Conservation (phyloP, 2,113 vertebrate species). For the Myotis davidii region DNA sequence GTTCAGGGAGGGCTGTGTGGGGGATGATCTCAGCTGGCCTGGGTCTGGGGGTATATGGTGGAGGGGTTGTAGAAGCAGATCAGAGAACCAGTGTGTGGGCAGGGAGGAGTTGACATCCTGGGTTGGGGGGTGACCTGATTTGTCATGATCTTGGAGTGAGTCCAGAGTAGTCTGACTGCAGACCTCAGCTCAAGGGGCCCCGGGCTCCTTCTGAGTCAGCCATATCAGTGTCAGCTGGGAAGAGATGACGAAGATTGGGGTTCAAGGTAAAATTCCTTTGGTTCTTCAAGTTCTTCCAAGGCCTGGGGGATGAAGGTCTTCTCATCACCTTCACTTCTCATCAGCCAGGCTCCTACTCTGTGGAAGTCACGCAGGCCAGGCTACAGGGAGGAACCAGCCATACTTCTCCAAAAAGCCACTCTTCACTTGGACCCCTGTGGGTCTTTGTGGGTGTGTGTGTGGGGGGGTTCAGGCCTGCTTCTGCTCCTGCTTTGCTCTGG, state of each 20-base stretch:
- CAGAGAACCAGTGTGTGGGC: not conserved
- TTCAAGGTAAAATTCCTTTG: constrained; percentile 59
- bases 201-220: not conserved
- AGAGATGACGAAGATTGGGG: not conserved
- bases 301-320: not conserved
- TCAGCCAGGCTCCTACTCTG: too few relatives aligned
- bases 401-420: not conserved
- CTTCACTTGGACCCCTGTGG: not conserved
- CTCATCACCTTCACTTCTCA: not conserved
- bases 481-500: not conserved
- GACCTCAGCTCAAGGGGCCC: not conserved
- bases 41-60: not conserved
- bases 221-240: not conserved
- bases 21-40: not conserved
- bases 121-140: not conserved
- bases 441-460: not conserved
- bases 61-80: not conserved
- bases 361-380: not conserved
- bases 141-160: constrained; percentile 5
- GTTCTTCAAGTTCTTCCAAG: constrained; percentile 17
- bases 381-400: not conserved
- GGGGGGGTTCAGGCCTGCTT: not conserved
- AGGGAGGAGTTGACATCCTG: not conserved
- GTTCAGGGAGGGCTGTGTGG: not conserved
- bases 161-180: not conserved